phyloP scores from a whole-genome alignment of 2,113 vertebrate genomes.

The Eudyptes chrysolophus region DNA sequence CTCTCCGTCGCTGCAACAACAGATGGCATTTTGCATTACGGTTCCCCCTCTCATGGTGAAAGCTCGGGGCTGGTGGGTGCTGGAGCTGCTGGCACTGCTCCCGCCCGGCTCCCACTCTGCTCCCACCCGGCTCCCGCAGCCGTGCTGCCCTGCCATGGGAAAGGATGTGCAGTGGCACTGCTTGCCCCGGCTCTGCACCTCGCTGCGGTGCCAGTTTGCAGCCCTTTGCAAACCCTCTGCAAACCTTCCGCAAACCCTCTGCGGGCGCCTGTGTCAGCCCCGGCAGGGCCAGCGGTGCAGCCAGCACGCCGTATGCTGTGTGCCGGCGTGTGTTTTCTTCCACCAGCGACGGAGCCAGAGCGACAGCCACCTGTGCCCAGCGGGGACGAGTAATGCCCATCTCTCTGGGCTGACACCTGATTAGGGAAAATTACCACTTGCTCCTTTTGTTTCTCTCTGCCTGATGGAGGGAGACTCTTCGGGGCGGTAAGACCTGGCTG shows the following conservation, averaged over 20 bases:
- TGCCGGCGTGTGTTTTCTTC: background rate
- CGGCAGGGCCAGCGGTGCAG: background rate
- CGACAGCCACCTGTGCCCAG: rapidly evolving
- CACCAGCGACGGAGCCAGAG: background rate
- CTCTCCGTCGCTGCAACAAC: background rate
- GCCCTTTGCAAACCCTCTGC: background rate
- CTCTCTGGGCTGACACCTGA: background rate
- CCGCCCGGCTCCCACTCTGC: background rate
- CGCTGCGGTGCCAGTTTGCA: rapidly evolving
- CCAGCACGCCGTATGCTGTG: background rate
- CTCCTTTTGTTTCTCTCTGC: background rate
- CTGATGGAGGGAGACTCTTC: background rate
- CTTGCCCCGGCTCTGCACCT: background rate
- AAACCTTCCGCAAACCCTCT: background rate
- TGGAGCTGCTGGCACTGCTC: background rate
- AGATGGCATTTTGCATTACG: too few species aligned
- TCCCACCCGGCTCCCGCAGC: background rate
- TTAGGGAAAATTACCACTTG: background rate
- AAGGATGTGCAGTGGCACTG: background rate
- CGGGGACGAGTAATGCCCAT: background rate
- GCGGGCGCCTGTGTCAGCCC: rapidly evolving
- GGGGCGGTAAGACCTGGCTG: rapidly evolving
- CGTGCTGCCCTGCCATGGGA: background rate
- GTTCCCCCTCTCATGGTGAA: rapidly evolving
- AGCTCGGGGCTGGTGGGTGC: background rate